Evolutionary conservation across 1,140 invertebrate genomes (phyloP), one percentile per base, ranked within the genome.

Genomic region (Ephestia elutella): DNA sequence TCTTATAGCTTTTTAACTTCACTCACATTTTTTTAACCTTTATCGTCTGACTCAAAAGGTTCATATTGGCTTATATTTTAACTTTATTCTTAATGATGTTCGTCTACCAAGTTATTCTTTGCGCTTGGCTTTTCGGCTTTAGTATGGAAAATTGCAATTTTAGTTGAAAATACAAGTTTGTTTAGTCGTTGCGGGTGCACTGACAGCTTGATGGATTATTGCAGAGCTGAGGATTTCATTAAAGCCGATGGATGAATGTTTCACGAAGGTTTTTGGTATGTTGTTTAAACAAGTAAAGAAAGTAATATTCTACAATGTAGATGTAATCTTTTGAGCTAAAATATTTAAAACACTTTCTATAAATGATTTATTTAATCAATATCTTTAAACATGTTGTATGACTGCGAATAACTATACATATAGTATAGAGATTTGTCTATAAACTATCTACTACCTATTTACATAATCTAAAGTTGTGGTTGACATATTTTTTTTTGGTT

Each of bases 151-250:
- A 20, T 21, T 49, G 25, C 2, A 25, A 5, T 38, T 54, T 48
- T 17, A 49, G 56, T 21, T 8, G 60, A 15, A 62, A 55, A 54
- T 17, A 4, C 10, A 59, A 51, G 5, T 55, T 63, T 25, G 56
- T 56, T 54, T 28, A 17, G 30, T 48, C 13, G 28, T 17, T 44
- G n/a, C 51, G 28, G 21, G 18, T 51, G 55, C 53, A 62, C 57
- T 70, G 73, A 73, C 73, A 73, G 62, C 30, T 63, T 76, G 68
- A 76, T 76, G 65, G 62, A 76, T 73, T 57, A 55, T 54, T 51
- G 67, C 62, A 49, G 49, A 59, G 60, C 59, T 49, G 49, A 66
- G 57, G 68, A 71, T 69, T 67, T 68, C 63, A 69, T 75, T 73
- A 65, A 66, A 64, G 49, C 59, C 69, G 56, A 65, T 62, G 54